phyloP scores from a whole-genome alignment of 2,113 vertebrate genomes.

The Psittacara wagleri region DNA sequence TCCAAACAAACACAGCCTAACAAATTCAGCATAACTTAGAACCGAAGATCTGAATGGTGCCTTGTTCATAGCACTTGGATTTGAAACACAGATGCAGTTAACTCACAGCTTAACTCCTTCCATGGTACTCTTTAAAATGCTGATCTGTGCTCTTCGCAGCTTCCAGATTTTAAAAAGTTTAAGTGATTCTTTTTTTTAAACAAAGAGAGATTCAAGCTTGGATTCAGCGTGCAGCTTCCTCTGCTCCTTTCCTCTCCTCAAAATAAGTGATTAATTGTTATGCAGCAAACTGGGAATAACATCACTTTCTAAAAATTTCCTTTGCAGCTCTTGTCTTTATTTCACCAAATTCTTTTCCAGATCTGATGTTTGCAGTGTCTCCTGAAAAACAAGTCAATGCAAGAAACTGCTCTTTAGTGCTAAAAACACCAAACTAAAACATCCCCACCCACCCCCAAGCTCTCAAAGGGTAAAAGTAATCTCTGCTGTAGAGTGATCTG shows the following conservation, averaged over 20 bases:
- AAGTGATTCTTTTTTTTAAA: conserved; percentile 13
- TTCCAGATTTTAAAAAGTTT: conserved; percentile 21
- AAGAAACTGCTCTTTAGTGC: not conserved
- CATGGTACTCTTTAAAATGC: conserved; percentile 9
- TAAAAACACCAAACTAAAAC: not conserved
- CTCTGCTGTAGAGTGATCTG: not conserved
- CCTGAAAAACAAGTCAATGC: not conserved
- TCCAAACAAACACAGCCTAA: not conserved
- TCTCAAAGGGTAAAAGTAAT: not conserved
- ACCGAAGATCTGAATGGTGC: conserved; percentile 61
- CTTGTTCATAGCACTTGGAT: conserved; percentile 61
- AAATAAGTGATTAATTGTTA: conserved; percentile 35
- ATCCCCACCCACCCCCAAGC: not conserved
- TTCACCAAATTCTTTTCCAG: conserved; percentile 48
- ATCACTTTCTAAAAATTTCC: conserved; percentile 58
- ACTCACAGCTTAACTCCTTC: conserved; percentile 54
- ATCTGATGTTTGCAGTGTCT: not conserved
- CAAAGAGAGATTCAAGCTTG: not conserved
- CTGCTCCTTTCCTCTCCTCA: conserved; percentile 11
- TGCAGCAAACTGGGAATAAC: conserved; percentile 55
- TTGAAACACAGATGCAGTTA: conserved; percentile 62
- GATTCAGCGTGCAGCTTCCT: not conserved
- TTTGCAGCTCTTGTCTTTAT: conserved; percentile 11
- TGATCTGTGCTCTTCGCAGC: not conserved
- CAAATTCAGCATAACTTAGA: conserved; percentile 34